Conservation (phyloP, 2,797 vertebrate species). For the Sebastes trivittatus region DNA sequence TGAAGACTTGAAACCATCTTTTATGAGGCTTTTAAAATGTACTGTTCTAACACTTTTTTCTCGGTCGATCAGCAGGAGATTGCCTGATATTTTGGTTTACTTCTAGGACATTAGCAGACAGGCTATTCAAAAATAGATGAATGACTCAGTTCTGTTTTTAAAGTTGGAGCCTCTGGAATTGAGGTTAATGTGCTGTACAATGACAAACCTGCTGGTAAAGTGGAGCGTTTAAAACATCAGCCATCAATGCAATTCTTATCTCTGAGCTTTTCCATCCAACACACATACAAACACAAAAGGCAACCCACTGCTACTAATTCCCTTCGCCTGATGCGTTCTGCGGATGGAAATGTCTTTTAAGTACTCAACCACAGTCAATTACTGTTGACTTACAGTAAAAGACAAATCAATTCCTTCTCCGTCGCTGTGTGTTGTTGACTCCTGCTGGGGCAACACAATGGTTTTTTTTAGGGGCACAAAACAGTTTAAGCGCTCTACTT, state of each 20-base stretch:
- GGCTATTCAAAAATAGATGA: conserved; percentile 18
- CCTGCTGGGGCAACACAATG: conserved; percentile 61
- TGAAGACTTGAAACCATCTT: neutral
- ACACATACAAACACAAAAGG: conserved; percentile 19
- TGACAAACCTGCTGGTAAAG: conserved; percentile 26
- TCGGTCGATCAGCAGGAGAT: neutral
- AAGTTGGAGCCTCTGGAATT: conserved; percentile 11
- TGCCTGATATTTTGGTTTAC: neutral
- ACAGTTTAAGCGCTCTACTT: conserved; percentile 66
- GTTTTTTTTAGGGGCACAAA: conserved; percentile 33
- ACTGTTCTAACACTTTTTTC: neutral
- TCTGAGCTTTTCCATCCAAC: conserved; percentile 19
- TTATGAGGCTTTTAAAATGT: neutral
- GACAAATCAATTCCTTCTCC: conserved; percentile 64
- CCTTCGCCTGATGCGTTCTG: conserved; percentile 21
- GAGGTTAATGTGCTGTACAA: conserved; percentile 24
- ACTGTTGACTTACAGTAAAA: conserved; percentile 71
- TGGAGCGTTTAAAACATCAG: conserved; percentile 15
- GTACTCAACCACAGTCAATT: conserved; percentile 69
- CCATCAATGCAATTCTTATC: conserved; percentile 5
- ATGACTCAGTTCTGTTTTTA: conserved; percentile 1
- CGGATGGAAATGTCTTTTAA: conserved; percentile 56
- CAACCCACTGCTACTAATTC: conserved; percentile 59
- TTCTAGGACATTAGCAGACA: neutral
- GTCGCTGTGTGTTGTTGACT: conserved; percentile 48